These are phyloP conservation scores for Macrobrachium nipponense DNA, from an alignment of 1,140 invertebrate genomes.

Conservation along the genomic window DNA sequence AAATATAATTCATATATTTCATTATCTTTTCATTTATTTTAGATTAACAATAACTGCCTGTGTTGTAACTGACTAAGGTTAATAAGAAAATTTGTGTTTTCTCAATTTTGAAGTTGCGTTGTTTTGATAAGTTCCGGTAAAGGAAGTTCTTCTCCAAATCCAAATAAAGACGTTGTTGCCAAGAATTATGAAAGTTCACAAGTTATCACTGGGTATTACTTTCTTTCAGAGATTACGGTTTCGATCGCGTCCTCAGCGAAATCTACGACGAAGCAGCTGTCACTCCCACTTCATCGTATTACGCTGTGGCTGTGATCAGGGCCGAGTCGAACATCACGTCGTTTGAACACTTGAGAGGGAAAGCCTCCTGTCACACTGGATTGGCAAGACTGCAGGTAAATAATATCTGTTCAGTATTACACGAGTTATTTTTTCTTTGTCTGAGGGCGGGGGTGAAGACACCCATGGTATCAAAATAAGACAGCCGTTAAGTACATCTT, in stretches of 20 bases:
- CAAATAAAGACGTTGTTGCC: too few species aligned
- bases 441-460: too few species aligned
- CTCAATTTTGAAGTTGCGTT: too few species aligned
- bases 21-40: neutral
- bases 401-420: neutral
- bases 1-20: neutral
- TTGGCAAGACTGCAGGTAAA: constrained; percentile 86
- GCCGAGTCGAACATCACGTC: constrained; percentile 72
- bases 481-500: neutral
- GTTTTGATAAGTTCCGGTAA: too few species aligned
- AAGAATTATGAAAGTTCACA: too few species aligned
- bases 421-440: neutral
- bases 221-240: constrained; percentile 72
- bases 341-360: constrained; percentile 79
- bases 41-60: neutral
- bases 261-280: constrained; percentile 72
- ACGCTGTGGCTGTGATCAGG: constrained; percentile 63
- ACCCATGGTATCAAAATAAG: neutral
- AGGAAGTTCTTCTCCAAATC: too few species aligned
- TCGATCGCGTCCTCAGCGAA: constrained; percentile 75
- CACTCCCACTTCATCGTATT: constrained; percentile 66
- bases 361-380: constrained; percentile 90
- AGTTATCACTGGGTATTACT: neutral
- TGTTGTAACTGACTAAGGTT: too few species aligned
- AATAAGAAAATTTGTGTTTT: too few species aligned